Conservation (phyloP, 1,140 invertebrate genomes). For the Galendromus occidentalis region DNA sequence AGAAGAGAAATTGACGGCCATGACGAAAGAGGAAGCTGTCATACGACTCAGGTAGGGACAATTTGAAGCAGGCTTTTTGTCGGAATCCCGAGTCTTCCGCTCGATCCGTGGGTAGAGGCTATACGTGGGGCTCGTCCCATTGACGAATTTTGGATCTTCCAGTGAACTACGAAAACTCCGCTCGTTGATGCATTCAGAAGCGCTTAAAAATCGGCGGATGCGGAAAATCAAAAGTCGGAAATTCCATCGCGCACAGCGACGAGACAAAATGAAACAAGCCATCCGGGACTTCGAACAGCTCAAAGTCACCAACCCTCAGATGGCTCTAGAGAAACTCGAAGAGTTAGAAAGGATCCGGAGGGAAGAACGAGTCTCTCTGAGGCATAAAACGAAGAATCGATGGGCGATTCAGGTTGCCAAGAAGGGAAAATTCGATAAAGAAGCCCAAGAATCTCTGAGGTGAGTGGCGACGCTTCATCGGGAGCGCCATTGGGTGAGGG, state of each 20-base stretch:
- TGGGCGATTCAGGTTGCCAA: not conserved
- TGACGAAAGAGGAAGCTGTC: not conserved
- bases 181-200: not conserved
- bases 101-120: too few species aligned
- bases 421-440: conserved; percentile 9
- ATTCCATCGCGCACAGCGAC: not conserved
- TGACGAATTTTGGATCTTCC: not conserved
- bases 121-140: not conserved
- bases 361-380: not conserved
- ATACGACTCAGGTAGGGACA: not conserved
- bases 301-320: not conserved
- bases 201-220: not conserved
- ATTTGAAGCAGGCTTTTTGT: too few species aligned
- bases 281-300: not conserved
- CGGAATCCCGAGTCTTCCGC: too few species aligned
- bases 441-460: not conserved
- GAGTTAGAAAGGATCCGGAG: not conserved
- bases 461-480: too few species aligned
- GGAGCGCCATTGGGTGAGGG: too few species aligned
- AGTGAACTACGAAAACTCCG: not conserved
- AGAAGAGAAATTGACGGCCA: not conserved
- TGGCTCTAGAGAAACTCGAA: conserved; percentile 1
- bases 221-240: conserved; percentile 4
- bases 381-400: not conserved
- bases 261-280: not conserved